phyloP scores from a whole-genome alignment of 2,113 vertebrate species.

The Lasiurus borealis region DNA sequence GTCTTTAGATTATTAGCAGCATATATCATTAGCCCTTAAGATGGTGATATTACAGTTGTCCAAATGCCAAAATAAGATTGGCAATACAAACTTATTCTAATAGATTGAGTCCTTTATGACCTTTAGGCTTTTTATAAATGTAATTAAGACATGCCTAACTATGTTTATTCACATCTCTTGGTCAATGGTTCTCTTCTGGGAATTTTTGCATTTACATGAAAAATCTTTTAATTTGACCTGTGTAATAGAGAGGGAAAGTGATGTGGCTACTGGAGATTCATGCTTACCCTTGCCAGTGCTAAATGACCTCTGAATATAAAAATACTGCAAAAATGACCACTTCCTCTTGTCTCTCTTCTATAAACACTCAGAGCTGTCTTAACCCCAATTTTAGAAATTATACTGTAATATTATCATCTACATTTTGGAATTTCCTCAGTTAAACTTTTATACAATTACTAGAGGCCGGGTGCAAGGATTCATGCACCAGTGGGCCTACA shows the following conservation, averaged over 20 bases:
- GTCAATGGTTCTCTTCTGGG: not conserved
- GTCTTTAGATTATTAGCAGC: constrained; percentile 61
- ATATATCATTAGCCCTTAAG: constrained; percentile 43
- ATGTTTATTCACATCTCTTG: not conserved
- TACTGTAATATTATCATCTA: not conserved
- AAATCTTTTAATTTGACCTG: not conserved
- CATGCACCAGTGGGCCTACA: too few relatives aligned
- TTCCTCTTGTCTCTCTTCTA: not conserved
- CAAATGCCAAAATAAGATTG: constrained; percentile 8
- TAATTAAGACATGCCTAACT: not conserved
- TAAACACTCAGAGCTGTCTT: not conserved
- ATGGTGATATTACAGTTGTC: not conserved
- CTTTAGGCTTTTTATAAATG: not conserved
- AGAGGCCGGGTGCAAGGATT: too few relatives aligned
- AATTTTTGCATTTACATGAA: not conserved
- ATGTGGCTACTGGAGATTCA: not conserved
- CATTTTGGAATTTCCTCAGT: not conserved
- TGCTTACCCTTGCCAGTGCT: not conserved
- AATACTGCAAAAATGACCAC: not conserved
- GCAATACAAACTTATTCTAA: not conserved
- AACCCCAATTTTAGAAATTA: not conserved
- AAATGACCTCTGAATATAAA: not conserved
- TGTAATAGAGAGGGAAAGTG: not conserved
- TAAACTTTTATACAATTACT: not conserved
- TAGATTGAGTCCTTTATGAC: not conserved